A percentile compares a stretch with the other conserved stretches of the same genome.
Evolutionary conservation across 1,140 invertebrate species (phyloP).

Genomic region (Parapsyche elsis): DNA sequence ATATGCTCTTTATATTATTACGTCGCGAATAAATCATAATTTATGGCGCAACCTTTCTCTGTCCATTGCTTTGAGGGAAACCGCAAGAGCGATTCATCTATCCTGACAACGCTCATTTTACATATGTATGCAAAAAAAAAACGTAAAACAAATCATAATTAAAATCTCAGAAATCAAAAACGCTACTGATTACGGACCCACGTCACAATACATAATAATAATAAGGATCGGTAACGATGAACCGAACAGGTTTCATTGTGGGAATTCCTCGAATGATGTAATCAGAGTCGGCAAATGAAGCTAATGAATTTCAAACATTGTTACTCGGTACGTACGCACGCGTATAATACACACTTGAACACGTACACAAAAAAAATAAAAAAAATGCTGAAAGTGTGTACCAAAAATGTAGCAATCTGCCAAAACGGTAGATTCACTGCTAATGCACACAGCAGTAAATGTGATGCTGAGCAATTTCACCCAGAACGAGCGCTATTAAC

Average conservation of each 20-base stretch:
- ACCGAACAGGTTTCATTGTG: too few relatives aligned
- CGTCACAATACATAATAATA: too few relatives aligned
- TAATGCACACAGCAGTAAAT: slow-evolving; percentile 30
- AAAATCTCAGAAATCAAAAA: too few relatives aligned
- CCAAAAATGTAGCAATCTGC: slow-evolving; percentile 22
- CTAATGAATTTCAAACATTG: too few relatives aligned
- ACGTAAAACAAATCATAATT: too few relatives aligned
- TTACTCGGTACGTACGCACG: too few relatives aligned
- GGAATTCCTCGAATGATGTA: too few relatives aligned
- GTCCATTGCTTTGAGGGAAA: slow-evolving; percentile 10
- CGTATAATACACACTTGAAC: too few relatives aligned
- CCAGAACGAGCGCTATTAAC: slow-evolving; percentile 31
- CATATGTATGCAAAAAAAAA: background rate
- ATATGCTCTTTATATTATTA: slow-evolving; percentile 27
- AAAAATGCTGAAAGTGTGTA: background rate
- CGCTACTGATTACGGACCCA: too few relatives aligned
- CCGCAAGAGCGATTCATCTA: background rate
- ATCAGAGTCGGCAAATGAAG: too few relatives aligned
- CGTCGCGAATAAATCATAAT: slow-evolving; percentile 11
- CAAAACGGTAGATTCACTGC: slow-evolving; percentile 29
- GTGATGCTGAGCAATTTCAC: slow-evolving; percentile 31
- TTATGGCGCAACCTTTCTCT: slow-evolving; percentile 21
- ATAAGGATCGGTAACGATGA: background rate
- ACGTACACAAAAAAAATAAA: too few relatives aligned
- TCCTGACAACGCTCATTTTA: background rate